A percentile compares a stretch with the other conserved stretches of the same genome.
Conservation (phyloP, 2,113 vertebrate species). For the Myotis lucifugus region DNA sequence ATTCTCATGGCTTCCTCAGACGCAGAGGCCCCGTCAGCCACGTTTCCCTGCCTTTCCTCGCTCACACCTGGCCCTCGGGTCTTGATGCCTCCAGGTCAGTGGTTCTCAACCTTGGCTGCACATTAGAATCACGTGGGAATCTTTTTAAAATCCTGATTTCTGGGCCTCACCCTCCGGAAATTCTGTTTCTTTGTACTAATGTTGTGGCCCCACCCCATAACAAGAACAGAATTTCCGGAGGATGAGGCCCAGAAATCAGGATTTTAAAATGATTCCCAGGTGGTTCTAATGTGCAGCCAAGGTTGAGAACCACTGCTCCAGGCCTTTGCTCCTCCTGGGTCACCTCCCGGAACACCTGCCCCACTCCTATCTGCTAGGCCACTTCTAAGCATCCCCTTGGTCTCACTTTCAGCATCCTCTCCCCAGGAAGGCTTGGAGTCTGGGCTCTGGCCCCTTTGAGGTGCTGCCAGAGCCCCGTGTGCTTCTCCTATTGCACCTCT, state of each 20-base stretch:
- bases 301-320: no score
- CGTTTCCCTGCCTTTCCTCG: accelerated
- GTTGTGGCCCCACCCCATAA: no score
- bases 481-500: background rate
- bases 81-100: background rate
- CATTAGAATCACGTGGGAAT: no score
- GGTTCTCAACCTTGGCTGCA: no score
- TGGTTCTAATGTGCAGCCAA: no score
- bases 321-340: background rate
- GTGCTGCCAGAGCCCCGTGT: background rate
- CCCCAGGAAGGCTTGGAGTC: background rate
- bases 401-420: background rate
- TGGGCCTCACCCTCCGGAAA: no score
- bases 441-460: background rate
- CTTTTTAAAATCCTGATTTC: no score
- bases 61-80: background rate
- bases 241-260: no score
- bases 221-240: no score
- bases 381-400: background rate
- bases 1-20: accelerated
- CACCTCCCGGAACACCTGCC: background rate
- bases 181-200: no score
- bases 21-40: background rate
- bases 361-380: background rate
- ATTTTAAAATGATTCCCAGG: no score